A percentile compares a stretch with the other conserved stretches of the same genome.
Conservation (phyloP, 2,113 vertebrate genomes). For the Chaetops frenatus region DNA sequence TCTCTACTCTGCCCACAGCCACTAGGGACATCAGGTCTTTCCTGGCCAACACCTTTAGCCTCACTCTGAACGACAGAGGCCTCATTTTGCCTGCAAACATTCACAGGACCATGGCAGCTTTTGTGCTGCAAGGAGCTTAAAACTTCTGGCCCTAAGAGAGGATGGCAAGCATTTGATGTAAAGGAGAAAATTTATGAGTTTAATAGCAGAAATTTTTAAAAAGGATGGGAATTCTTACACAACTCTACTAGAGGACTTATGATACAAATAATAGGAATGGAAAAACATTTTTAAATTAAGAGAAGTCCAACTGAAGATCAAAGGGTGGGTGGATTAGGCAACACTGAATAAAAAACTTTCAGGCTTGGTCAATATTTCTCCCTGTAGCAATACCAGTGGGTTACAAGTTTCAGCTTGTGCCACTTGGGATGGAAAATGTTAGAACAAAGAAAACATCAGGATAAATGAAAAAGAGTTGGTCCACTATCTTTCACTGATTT, state of each 20-base stretch:
- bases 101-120: neutral
- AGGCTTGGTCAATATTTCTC: neutral
- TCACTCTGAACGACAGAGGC: neutral
- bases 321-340: neutral
- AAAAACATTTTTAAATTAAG: constrained; percentile 6
- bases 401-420: neutral
- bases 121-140: neutral
- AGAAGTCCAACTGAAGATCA: neutral
- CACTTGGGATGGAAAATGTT: neutral
- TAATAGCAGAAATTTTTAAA: neutral
- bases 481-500: neutral
- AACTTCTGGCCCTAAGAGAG: neutral
- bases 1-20: neutral
- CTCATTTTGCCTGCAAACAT: neutral
- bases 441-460: constrained; percentile 5
- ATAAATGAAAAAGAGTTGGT: neutral
- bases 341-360: neutral
- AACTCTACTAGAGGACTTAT: neutral
- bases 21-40: neutral
- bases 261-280: neutral
- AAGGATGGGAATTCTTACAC: neutral
- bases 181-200: neutral
- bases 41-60: neutral
- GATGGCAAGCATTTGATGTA: neutral
- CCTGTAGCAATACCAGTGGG: neutral